phyloP scores from a whole-genome alignment of 2,113 vertebrate genomes.

The Pachycephala philippinensis region DNA sequence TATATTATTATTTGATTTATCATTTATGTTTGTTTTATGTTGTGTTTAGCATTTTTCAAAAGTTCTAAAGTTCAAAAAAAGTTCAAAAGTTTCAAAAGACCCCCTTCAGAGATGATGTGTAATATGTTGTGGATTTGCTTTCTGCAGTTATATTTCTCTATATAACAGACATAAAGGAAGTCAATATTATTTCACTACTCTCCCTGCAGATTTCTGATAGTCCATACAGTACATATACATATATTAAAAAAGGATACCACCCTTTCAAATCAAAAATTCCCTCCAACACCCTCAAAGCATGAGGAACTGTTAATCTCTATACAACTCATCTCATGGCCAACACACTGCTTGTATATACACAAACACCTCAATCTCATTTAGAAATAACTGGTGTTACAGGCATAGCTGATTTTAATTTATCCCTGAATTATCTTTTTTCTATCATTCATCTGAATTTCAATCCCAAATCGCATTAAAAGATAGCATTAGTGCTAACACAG shows the following conservation, averaged over 20 bases:
- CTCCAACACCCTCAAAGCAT: not conserved
- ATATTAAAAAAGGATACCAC: not conserved
- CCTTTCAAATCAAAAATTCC: not conserved
- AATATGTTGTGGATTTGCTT: not conserved
- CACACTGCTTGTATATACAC: fast-evolving
- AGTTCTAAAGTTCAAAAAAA: no score
- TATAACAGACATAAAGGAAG: not conserved
- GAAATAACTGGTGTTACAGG: not conserved
- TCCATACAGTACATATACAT: not conserved
- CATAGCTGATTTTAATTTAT: not conserved
- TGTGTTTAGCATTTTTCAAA: not conserved
- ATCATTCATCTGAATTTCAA: not conserved
- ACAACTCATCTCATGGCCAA: not conserved
- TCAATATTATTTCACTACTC: not conserved
- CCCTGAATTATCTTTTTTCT: not conserved
- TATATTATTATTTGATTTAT: not conserved
- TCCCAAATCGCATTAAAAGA: not conserved
- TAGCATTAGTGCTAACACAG: not conserved
- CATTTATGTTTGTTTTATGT: not conserved
- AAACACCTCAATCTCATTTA: not conserved
- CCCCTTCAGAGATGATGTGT: not conserved
- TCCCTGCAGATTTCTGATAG: not conserved
- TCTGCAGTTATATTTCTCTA: not conserved
- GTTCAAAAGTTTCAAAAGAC: no score
- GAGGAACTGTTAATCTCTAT: not conserved